A percentile compares a stretch with the other conserved stretches of the same genome.
Conservation (phyloP, 2,113 vertebrate genomes). For the Ploceus nigricollis region DNA sequence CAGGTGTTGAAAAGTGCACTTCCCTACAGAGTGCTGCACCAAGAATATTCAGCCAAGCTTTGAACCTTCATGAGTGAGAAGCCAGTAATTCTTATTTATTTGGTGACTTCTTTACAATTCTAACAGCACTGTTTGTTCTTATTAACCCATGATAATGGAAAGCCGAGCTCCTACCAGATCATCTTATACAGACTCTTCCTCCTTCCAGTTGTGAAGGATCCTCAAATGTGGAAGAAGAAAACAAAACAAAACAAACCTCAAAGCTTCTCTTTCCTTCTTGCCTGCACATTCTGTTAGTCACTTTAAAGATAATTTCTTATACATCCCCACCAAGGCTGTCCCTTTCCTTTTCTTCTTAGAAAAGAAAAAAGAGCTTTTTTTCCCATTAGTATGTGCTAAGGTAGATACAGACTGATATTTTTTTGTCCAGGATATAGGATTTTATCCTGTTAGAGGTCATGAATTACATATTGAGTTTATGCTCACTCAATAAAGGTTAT, state of each 20-base stretch:
- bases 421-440: not conserved
- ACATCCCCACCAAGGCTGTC: not conserved
- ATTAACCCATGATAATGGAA: not conserved
- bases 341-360: not conserved
- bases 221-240: not conserved
- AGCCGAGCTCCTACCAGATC: not conserved
- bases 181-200: not conserved
- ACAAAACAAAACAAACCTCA: not conserved
- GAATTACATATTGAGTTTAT: constrained; percentile 25
- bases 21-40: not conserved
- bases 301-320: not conserved
- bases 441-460: not conserved
- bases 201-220: not conserved
- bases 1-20: not conserved
- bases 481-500: constrained; percentile 25
- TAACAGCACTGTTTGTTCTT: not conserved
- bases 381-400: not conserved
- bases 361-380: not conserved
- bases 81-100: not conserved
- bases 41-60: not conserved
- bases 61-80: not conserved
- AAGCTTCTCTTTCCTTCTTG: not conserved
- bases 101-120: not conserved
- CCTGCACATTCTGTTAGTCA: not conserved
- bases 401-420: not conserved